These are phyloP conservation scores for Buphagus erythrorhynchus DNA, from an alignment of 2,797 vertebrate genomes.

Conservation along the genomic window DNA sequence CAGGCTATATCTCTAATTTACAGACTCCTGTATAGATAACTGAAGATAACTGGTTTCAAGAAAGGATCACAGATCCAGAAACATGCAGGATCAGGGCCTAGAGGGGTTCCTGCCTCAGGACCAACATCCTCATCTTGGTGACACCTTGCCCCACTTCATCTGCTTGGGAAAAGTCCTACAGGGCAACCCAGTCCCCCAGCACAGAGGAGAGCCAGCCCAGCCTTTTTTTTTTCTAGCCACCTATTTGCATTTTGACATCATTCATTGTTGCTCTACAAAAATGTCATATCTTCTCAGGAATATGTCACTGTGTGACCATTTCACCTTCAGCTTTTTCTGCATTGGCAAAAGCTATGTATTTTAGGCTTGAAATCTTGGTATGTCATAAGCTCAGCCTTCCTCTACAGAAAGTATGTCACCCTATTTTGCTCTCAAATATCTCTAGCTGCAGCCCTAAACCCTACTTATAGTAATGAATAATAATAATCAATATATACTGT, in stretches of 20 bases:
- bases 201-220: not conserved
- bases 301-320: not conserved
- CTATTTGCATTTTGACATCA: not conserved
- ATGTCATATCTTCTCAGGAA: not conserved
- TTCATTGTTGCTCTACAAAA: not conserved
- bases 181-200: not conserved
- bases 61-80: not conserved
- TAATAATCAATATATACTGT: constrained; percentile 28
- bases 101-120: not conserved
- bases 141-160: not conserved
- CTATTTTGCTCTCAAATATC: not conserved
- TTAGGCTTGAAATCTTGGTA: not conserved
- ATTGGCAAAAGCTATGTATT: not conserved
- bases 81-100: not conserved
- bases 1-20: not conserved
- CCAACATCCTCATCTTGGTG: fast-evolving
- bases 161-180: not conserved
- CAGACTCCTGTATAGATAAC: not conserved
- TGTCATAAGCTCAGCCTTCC: not conserved
- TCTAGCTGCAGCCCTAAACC: constrained; percentile 10
- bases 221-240: not conserved
- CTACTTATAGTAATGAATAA: constrained; percentile 40
- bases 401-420: not conserved
- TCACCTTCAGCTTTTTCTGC: not conserved
- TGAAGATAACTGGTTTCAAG: not conserved